Conservation (phyloP, 37 sponge, comb jelly and placozoan species). For the Aphrocallistes beatrix region DNA sequence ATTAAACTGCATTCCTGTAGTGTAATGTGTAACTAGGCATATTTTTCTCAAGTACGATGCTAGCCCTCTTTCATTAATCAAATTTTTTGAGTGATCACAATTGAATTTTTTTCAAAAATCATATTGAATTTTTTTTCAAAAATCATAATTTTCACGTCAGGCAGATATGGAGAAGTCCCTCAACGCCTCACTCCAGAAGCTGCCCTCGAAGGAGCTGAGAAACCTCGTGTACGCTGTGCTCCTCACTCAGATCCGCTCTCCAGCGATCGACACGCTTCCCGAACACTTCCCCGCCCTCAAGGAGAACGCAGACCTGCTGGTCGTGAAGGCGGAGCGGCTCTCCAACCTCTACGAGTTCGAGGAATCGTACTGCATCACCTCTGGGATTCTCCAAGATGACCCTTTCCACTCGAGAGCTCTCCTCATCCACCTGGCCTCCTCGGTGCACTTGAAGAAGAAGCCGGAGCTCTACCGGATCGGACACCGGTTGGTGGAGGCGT, state of each 20-base stretch:
- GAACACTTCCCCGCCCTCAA: not conserved
- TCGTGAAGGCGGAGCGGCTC: constrained; percentile 4
- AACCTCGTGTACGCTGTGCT: not conserved
- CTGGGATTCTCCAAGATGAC: constrained; percentile 34
- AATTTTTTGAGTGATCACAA: too few relatives aligned
- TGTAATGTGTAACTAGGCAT: too few relatives aligned
- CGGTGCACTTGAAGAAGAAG: constrained; percentile 30
- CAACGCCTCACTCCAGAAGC: not conserved
- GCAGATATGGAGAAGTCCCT: not conserved
- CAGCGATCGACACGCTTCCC: not conserved
- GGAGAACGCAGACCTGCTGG: not conserved
- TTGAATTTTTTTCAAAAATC: too few relatives aligned
- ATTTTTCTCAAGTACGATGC: too few relatives aligned
- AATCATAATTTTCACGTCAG: too few relatives aligned
- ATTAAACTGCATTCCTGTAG: too few relatives aligned
- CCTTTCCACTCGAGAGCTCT: constrained; percentile 45
- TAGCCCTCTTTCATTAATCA: too few relatives aligned
- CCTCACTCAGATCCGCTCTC: not conserved
- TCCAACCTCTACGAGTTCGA: constrained; percentile 21
- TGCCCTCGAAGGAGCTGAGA: not conserved
- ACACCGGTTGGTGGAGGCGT: constrained; percentile 41
- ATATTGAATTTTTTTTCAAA: too few relatives aligned
- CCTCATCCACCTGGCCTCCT: constrained; percentile 40
- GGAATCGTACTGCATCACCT: constrained; percentile 41
- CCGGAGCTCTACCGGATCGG: constrained; percentile 53